Percentiles rank a stretch among this genome's conserved stretches.
Conservation (phyloP, 2,113 vertebrate species). For the Ursus arctos region DNA sequence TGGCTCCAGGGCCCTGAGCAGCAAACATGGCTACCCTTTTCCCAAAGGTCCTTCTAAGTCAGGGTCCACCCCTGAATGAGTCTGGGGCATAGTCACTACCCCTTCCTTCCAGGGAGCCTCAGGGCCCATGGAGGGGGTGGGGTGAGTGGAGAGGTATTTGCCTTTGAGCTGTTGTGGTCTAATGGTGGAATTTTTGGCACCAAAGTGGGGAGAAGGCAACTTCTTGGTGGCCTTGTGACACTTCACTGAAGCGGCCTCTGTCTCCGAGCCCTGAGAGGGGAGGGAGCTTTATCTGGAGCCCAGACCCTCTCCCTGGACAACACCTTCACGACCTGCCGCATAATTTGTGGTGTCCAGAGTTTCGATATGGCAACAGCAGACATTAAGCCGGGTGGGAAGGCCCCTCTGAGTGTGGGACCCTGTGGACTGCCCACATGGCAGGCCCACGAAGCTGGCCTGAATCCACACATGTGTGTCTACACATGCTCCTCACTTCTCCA, state of each 20-base stretch:
- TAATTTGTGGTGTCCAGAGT: not conserved
- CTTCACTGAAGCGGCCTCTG: not conserved
- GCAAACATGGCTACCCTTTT: too few species aligned
- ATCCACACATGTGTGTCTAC: rapidly evolving
- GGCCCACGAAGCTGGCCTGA: not conserved
- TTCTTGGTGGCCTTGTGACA: not conserved
- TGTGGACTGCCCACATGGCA: not conserved
- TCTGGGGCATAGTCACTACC: not conserved
- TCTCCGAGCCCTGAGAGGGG: not conserved
- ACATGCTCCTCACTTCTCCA: not conserved
- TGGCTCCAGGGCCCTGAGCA: not conserved
- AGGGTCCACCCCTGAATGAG: not conserved
- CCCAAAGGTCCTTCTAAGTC: not conserved
- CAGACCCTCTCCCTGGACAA: not conserved
- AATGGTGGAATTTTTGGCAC: not conserved
- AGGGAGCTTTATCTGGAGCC: not conserved
- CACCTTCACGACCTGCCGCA: not conserved
- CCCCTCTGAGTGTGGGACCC: not conserved
- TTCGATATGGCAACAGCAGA: not conserved
- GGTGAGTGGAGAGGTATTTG: too few species aligned
- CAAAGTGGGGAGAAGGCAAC: not conserved
- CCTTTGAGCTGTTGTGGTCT: not conserved
- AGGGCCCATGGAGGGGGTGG: not conserved
- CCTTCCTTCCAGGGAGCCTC: not conserved
- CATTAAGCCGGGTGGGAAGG: not conserved